Base-by-base conservation (phyloP, 2,888 invertebrate species). In the Muscina levida region DNA sequence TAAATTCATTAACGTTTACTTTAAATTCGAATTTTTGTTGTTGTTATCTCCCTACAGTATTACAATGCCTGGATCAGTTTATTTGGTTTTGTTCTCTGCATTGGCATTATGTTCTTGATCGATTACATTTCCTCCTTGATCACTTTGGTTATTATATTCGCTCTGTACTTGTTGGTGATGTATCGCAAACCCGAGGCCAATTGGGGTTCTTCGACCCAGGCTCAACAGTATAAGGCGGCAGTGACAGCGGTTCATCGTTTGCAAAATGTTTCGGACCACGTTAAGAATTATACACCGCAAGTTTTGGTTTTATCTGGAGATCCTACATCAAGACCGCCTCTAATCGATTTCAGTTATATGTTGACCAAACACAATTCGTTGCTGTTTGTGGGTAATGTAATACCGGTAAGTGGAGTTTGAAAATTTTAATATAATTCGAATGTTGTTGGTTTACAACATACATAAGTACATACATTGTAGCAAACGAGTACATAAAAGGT, bases 151-250 rank as follows among this genome's bases (percentile, higher is more conserved):
- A 93, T 97, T 74, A 96, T 97, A 87, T 93, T 97, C 87, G 95
- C 95, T 0, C 93, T 99, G 22, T 99, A 98, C 90, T 92, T 98
- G 84, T 95, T 98, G 87, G 96, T 99, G 13, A 95, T 97, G 84
- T 97, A 98, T 87, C 93, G 97, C 66, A 97, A 98, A 87, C 98
- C 98, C 93, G 96, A 98, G 88, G 98, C 98, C 1, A 98, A 98
- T 91, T 98, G 98, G 98, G 98, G 98, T 24, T 97, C 97, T 75
- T 97, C 97, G 6, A 97, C 98, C 0, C 98, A 98, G 90, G 98
- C 98, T 0, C 98, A 98, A 91, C 97, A 95, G 39, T 98, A 98
- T 91, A 97, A 97, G 90, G 95, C 95, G 10, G 98, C 98, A 0
- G 90, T 99, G 2, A 94, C 95, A 10, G 95, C 96, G 15, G 95